Evolutionary conservation across 2,888 invertebrate species (phyloP), one percentile per base, ranked within the genome.

Genomic region (Cheilosia urbana): DNA sequence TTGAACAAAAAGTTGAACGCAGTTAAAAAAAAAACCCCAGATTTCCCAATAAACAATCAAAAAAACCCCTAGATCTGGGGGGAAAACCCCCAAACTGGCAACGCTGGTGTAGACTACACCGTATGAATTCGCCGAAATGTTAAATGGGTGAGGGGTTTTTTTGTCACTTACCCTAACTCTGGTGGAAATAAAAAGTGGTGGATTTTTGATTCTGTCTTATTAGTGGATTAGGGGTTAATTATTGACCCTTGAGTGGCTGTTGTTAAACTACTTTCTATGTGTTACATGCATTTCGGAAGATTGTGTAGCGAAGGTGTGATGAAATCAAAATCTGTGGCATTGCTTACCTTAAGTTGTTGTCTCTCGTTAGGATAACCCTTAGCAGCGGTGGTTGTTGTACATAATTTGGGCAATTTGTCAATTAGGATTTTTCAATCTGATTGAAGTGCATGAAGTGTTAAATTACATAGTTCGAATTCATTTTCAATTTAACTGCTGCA

Each of bases 171-270:
- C 27, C 19, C 4, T 19, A 2, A 24, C 24, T 15, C 51, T 40
- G 11, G 19, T 9, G 15, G 21, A 9, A 17, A 21, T 51, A 30
- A 37, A 13, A 9, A 13, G 15, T 53, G 60, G 60, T 53, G 13
- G 19, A 17, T 60, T 60, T 21, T 40, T 49, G 0, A n/a, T 42
- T 40, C 40, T 40, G 4, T 71, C n/a, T 19, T 2, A 9, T 19
- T 30, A 2, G 27, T 55, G 21, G 40, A 51, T 53, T 63, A 24
- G 55, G 73, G 73, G 73, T 73, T 73, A 73, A 73, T 73, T 73
- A 73, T 73, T 73, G 63, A 73, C 73, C 73, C 55, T 73, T 45
- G 9, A 55, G 63, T 21, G 55, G 42, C 4, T 45, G 15, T 73
- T 63, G 17, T 17, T 53, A 19, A 42, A 55, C 27, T 57, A n/a